Percentiles rank a stretch among this genome's conserved stretches.
phyloP scores from a whole-genome alignment of 2,888 invertebrate species.

The Pocota personata region DNA sequence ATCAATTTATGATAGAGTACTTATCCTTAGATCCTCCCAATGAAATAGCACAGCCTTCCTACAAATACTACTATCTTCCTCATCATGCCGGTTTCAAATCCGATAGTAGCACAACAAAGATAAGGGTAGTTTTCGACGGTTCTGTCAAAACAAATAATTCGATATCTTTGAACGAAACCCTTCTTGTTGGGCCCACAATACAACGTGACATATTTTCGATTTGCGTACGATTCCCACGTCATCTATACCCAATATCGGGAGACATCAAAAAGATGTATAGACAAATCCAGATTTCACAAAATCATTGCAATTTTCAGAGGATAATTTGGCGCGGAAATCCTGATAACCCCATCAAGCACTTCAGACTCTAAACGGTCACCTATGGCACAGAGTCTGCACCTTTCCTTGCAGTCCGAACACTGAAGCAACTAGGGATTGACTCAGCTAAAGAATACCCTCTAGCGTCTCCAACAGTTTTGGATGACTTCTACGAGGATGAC shows the following conservation, averaged over 20 bases:
- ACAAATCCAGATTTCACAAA: slow-evolving; percentile 33
- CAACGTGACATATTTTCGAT: slow-evolving; percentile 34
- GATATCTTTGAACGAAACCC: slow-evolving; percentile 25
- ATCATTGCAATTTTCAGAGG: slow-evolving; percentile 16
- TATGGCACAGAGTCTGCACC: slow-evolving; percentile 61
- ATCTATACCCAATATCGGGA: slow-evolving; percentile 42
- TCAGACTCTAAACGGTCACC: slow-evolving; percentile 44
- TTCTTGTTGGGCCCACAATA: slow-evolving; percentile 49
- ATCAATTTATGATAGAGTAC: slow-evolving; percentile 3
- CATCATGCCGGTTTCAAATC: slow-evolving; percentile 21
- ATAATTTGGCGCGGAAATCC: slow-evolving; percentile 50
- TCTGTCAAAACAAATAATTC: not conserved
- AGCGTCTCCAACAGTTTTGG: not conserved
- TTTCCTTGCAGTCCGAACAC: slow-evolving; percentile 55
- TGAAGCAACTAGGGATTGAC: slow-evolving; percentile 67
- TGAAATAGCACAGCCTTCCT: not conserved
- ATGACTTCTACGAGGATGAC: no score
- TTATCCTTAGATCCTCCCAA: not conserved
- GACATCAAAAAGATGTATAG: slow-evolving; percentile 64
- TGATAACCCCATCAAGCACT: slow-evolving; percentile 27
- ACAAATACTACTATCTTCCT: slow-evolving; percentile 25
- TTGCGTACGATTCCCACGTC: slow-evolving; percentile 29
- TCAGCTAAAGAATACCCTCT: slow-evolving; percentile 50
- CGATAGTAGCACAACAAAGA: slow-evolving; percentile 39
- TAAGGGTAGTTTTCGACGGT: slow-evolving; percentile 54